Conservation (phyloP, 2,888 invertebrate species). For the Oscheius sp. region DNA sequence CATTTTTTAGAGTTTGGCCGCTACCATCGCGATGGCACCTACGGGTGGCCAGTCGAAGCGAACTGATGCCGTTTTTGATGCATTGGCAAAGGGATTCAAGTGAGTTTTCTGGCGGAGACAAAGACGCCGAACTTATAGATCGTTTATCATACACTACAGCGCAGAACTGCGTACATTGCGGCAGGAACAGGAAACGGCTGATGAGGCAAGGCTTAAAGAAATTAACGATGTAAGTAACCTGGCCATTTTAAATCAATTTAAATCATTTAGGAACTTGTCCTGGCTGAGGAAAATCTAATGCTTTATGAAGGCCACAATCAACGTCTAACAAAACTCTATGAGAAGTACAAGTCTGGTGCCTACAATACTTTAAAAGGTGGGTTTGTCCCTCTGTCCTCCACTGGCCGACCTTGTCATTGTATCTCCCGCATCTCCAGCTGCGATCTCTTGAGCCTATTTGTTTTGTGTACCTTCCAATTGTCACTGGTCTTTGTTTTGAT, state of each 20-base stretch:
- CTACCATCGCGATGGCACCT: constrained; percentile 38
- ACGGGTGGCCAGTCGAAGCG: constrained; percentile 35
- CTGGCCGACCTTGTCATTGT: background rate
- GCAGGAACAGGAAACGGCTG: constrained; percentile 33
- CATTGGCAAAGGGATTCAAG: constrained; percentile 39
- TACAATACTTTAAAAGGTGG: constrained; percentile 52
- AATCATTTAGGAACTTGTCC: constrained; percentile 36
- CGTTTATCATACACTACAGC: constrained; percentile 38
- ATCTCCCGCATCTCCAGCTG: background rate
- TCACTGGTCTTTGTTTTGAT: constrained; percentile 8
- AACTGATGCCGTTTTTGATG: constrained; percentile 37
- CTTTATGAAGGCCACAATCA: constrained; percentile 51
- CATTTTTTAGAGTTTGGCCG: constrained; percentile 33
- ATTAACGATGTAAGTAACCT: constrained; percentile 12
- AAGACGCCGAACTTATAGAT: constrained; percentile 22
- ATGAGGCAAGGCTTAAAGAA: constrained; percentile 28
- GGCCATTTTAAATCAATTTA: no score
- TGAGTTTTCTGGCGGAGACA: constrained; percentile 9
- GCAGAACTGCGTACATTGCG: constrained; percentile 35
- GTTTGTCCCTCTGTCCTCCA: constrained; percentile 12
- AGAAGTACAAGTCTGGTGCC: constrained; percentile 46
- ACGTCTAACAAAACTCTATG: constrained; percentile 51
- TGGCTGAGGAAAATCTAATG: constrained; percentile 51
- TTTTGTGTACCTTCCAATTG: constrained; percentile 31
- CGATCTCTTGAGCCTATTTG: constrained; percentile 32